These are phyloP conservation scores for Strix aluco DNA, from an alignment of 2,113 vertebrate genomes.

Conservation along the genomic window DNA sequence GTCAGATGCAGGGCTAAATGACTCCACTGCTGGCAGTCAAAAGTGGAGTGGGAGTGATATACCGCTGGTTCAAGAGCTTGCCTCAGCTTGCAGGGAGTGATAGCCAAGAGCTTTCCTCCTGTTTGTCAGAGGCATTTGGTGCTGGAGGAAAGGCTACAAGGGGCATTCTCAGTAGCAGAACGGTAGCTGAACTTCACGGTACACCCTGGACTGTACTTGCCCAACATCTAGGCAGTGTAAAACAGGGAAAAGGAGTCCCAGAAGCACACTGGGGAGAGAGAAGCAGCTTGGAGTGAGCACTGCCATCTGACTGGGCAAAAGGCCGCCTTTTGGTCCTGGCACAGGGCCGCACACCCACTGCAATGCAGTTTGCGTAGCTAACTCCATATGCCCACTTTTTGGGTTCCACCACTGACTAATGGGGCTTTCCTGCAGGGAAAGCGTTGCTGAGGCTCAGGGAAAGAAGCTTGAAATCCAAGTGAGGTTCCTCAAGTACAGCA, in stretches of 20 bases:
- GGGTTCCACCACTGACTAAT: background rate
- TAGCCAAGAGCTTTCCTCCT: background rate
- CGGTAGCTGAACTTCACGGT: background rate
- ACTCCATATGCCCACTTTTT: background rate
- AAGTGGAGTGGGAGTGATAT: background rate
- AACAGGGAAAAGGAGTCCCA: background rate
- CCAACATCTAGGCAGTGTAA: background rate
- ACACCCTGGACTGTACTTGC: background rate
- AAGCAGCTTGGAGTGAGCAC: background rate
- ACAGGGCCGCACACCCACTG: no score
- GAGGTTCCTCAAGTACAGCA: background rate
- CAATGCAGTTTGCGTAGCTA: rapidly evolving
- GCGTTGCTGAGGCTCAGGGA: background rate
- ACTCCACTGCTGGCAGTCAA: background rate
- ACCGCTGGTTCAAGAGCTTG: background rate
- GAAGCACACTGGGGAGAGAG: background rate
- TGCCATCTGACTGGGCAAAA: background rate
- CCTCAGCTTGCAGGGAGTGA: background rate
- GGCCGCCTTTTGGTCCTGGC: background rate
- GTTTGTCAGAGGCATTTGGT: background rate
- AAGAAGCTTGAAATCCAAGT: background rate
- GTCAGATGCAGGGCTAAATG: background rate
- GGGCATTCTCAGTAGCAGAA: background rate
- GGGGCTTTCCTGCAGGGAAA: background rate
- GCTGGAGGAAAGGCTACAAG: background rate